Evolutionary conservation across 2,797 vertebrate genomes (phyloP).

Genomic region (Merluccius polli): DNA sequence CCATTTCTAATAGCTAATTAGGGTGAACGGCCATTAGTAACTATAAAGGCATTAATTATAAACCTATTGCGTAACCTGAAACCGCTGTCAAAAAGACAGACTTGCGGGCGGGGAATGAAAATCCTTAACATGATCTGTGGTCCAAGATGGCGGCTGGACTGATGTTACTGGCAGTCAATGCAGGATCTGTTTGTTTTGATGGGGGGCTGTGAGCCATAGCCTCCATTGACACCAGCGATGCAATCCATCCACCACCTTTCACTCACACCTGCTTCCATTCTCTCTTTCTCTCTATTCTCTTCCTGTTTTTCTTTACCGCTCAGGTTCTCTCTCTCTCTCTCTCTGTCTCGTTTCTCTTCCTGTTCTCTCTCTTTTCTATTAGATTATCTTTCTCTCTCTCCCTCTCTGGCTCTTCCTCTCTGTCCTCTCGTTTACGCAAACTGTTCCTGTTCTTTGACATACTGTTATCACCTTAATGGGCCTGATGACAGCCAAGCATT

Average conservation of each 20-base stretch:
- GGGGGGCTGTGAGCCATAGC: conserved; percentile 40
- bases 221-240: conserved; percentile 56
- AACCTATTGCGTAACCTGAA: conserved; percentile 68
- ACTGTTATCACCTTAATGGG: conserved; percentile 14
- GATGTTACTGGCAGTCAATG: conserved; percentile 70
- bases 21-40: conserved; percentile 64
- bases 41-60: conserved; percentile 73
- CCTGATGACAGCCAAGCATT: not conserved
- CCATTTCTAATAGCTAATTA: conserved; percentile 66
- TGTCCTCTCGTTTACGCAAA: conserved; percentile 17
- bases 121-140: conserved; percentile 72
- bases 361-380: not conserved
- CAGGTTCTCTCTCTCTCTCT: not conserved
- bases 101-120: conserved; percentile 60
- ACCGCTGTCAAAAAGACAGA: conserved; percentile 55
- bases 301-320: conserved; percentile 22
- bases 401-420: not conserved
- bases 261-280: conserved; percentile 65
- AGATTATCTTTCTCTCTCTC: not conserved
- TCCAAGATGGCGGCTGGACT: conserved; percentile 57
- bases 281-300: conserved; percentile 34
- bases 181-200: conserved; percentile 46
- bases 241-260: conserved; percentile 67
- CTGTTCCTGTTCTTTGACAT: not conserved
- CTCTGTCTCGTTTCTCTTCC: not conserved